Base-by-base conservation (phyloP, 2,888 invertebrate genomes). In the Callyntrura guangdongensis region DNA sequence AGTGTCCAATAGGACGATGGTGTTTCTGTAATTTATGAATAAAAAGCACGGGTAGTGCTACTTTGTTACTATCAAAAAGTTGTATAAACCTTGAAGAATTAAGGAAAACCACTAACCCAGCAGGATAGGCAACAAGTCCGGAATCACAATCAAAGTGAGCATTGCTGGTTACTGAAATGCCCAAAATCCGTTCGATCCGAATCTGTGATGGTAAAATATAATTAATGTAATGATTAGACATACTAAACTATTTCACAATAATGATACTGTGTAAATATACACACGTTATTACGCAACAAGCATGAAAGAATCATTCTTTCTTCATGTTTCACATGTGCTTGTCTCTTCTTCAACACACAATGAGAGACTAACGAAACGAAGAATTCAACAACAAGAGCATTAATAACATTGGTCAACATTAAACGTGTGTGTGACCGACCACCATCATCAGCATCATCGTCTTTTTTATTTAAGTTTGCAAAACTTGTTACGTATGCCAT, bases 121-220 rank as follows among this genome's bases (percentile, higher is more conserved):
- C 99, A 89, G 99, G 98, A 96, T 99, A 99, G 20, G 99, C 99
- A 94, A 99, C 97, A 89, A 97, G 96, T 94, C 98, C 98, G 92
- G 97, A 97, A 95, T 99, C 98, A 95, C 97, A 98, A 95, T 97
- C 98, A 94, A 99, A 96, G 25, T 98, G 98, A 93, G 99, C 98
- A 96, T 98, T 99, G 95, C 97, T 98, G 95, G 97, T 96, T 90
- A 98, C 98, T n/a, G 99, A 99, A 94, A 99, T 96, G 93, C 99
- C 99, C 94, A 99, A 96, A 90, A 99, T 98, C 94, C 97, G 97
- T 96, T 99, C 99, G 95, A 99, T 96, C 95, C 98, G 98, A 95
- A 99, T 98, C 99, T 99, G 97, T 89, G 96, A 96, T 94, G 95
- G 92, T 91, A 90, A 92, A 89, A 91, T 85, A 87, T 85, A 74